phyloP scores from a whole-genome alignment of 2,797 vertebrate genomes.

The Argya squamiceps region DNA sequence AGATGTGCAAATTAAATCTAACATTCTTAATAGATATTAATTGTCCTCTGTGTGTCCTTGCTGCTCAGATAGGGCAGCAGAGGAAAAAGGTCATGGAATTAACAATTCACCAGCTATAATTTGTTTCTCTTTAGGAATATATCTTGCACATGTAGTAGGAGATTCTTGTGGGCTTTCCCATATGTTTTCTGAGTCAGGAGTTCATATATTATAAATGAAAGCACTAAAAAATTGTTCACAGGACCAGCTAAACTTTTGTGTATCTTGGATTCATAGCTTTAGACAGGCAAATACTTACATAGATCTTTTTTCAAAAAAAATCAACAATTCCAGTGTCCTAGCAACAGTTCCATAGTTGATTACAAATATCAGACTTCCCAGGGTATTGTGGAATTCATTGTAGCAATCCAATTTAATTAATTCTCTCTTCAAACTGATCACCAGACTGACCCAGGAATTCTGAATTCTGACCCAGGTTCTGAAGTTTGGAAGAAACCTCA shows the following conservation, averaged over 20 bases:
- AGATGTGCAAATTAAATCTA: background rate
- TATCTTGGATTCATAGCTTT: slow-evolving; percentile 25
- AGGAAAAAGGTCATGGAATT: background rate
- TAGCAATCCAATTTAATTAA: slow-evolving; percentile 16
- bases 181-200: background rate
- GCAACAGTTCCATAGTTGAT: slow-evolving; percentile 57
- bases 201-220: background rate
- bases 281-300: slow-evolving; percentile 44
- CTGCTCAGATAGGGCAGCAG: background rate
- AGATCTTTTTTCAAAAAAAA: slow-evolving; percentile 2
- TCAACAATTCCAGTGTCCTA: slow-evolving; percentile 55
- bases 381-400: slow-evolving; percentile 44
- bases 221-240: background rate
- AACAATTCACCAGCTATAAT: background rate
- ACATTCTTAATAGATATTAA: background rate
- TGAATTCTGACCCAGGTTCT: background rate
- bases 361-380: slow-evolving; percentile 45
- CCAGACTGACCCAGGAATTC: background rate
- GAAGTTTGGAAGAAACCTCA: background rate
- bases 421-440: background rate
- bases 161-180: background rate
- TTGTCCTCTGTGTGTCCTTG: background rate
- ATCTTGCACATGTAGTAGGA: background rate
- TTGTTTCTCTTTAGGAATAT: background rate
- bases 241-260: slow-evolving; percentile 26